Conservation (phyloP, 2,888 invertebrate genomes). For the Drosophila birchii region DNA sequence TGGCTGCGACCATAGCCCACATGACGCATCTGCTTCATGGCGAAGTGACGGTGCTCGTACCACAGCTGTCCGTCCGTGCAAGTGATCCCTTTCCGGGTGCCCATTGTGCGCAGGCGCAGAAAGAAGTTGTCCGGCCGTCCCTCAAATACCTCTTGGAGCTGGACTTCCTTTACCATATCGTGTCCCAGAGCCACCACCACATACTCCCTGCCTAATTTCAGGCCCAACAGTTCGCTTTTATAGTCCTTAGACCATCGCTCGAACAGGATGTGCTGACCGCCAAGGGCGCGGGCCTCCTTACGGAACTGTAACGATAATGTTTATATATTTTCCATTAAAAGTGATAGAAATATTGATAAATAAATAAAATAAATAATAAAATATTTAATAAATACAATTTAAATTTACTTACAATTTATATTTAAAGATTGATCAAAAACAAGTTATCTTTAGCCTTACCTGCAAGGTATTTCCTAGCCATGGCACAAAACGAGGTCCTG, state of each 20-base stretch:
- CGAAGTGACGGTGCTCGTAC: slow-evolving; percentile 86
- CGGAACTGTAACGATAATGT: slow-evolving; percentile 68
- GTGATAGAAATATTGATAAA: fast-evolving
- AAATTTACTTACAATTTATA: no score
- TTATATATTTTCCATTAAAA: neutral
- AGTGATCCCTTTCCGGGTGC: slow-evolving; percentile 86
- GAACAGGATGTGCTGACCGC: slow-evolving; percentile 86
- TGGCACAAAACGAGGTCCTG: slow-evolving; percentile 83
- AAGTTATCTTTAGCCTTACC: neutral
- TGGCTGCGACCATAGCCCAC: slow-evolving; percentile 87
- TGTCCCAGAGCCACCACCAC: slow-evolving; percentile 86
- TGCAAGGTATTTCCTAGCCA: slow-evolving; percentile 82
- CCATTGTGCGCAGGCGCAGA: slow-evolving; percentile 87
- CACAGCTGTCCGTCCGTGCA: slow-evolving; percentile 87
- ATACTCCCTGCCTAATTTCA: slow-evolving; percentile 86
- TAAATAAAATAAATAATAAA: no score
- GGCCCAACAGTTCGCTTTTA: slow-evolving; percentile 86
- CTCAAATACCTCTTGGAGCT: slow-evolving; percentile 87
- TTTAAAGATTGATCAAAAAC: neutral
- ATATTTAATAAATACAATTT: neutral
- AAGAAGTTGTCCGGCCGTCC: slow-evolving; percentile 89
- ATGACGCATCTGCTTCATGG: slow-evolving; percentile 85
- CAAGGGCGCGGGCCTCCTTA: slow-evolving; percentile 79
- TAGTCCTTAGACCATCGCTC: slow-evolving; percentile 85
- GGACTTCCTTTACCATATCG: slow-evolving; percentile 86